These are phyloP conservation scores for Cryptoblepharus egeriae DNA, from an alignment of 2,797 vertebrate genomes.

Conservation along the genomic window DNA sequence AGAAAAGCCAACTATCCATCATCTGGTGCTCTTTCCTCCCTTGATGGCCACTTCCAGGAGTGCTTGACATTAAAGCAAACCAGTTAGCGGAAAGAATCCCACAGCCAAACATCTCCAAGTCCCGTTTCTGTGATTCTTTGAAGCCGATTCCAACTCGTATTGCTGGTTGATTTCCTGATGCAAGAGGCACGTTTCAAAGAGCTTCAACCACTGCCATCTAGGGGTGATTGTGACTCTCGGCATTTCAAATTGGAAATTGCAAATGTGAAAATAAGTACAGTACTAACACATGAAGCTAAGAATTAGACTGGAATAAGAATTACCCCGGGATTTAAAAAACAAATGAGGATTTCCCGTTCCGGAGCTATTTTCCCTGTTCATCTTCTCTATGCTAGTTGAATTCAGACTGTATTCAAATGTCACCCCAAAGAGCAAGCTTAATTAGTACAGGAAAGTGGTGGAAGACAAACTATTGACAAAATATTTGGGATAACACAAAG, in stretches of 20 bases:
- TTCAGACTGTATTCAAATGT: not conserved
- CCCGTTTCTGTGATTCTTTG: accelerated
- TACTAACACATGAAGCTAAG: no score
- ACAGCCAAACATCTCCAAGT: not conserved
- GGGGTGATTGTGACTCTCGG: slow-evolving; percentile 13
- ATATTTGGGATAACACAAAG: not conserved
- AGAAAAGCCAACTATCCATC: no score
- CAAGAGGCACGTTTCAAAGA: not conserved
- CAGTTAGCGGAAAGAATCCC: not conserved
- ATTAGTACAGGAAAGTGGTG: not conserved
- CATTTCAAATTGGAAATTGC: not conserved
- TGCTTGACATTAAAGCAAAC: not conserved
- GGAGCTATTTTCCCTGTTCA: not conserved
- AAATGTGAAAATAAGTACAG: not conserved
- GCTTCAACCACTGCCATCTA: slow-evolving; percentile 49
- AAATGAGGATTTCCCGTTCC: not conserved
- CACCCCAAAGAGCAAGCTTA: not conserved
- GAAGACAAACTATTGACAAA: not conserved
- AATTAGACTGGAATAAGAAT: not conserved
- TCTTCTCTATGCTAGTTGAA: not conserved
- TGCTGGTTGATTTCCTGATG: not conserved
- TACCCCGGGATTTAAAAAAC: no score
- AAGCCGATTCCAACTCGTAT: accelerated
- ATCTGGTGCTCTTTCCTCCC: no score
- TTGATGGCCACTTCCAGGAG: no score